These are phyloP conservation scores for Oreochromis spilurus DNA, from an alignment of 2,113 vertebrate species.

Conservation along the genomic window DNA sequence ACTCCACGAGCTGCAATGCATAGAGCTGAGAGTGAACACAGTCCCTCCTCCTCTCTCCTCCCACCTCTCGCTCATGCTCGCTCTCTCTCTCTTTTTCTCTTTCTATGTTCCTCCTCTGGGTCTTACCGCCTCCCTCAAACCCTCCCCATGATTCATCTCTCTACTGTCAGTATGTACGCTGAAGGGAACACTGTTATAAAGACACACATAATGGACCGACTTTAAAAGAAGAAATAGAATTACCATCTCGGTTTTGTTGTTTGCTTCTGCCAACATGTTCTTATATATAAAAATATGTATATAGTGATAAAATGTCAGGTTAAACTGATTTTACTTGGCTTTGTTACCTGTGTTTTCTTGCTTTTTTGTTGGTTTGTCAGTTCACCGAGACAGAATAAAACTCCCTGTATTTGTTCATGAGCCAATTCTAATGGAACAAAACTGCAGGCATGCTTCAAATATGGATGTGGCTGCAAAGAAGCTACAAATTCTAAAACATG, in stretches of 20 bases:
- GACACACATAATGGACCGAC: neutral
- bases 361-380: neutral
- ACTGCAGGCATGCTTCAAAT: neutral
- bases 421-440: neutral
- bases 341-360: neutral
- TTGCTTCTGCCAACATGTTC: neutral
- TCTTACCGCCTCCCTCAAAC: constrained; percentile 54
- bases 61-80: constrained; percentile 1
- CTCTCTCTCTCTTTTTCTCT: constrained; percentile 5
- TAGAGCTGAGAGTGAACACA: constrained; percentile 38
- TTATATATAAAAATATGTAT: neutral
- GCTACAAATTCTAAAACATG: neutral
- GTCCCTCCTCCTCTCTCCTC: constrained; percentile 50
- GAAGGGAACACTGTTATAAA: neutral
- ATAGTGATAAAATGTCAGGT: neutral
- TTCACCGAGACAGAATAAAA: neutral
- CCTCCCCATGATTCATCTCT: neutral
- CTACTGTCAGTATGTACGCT: neutral
- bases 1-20: constrained; percentile 42
- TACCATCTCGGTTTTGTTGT: neutral
- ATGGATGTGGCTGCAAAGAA: neutral
- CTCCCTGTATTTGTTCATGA: neutral
- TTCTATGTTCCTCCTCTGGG: constrained; percentile 57
- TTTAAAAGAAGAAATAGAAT: neutral
- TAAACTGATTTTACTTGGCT: neutral